Evolutionary conservation across 2,113 vertebrate genomes (phyloP), one percentile per base, ranked within the genome.

Genomic region (Mirza zaza): DNA sequence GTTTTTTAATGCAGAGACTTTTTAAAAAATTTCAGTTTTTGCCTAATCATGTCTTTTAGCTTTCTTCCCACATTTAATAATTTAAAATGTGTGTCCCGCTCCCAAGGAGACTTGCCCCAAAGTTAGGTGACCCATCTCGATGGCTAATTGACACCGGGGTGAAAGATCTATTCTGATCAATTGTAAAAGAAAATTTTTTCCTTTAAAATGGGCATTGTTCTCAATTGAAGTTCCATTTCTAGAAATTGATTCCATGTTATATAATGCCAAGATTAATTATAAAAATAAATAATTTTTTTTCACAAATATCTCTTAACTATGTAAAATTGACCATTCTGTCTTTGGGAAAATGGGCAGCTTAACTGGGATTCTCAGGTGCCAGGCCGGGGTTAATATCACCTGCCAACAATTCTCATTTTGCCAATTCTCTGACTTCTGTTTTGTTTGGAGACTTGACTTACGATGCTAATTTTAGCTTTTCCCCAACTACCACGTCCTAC

Each of bases 401-500:
- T 12, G 17, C 34, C 13, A 17, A 6, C 6, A 25, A 6, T 1
- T 2, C 11, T 20, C 1, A 0, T 9, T 5, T 63, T 18, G 14
- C 36, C 11, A 3, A n/a, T 55, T 25, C 27, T 80, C 63, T 6
- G 50, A 25, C 8, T 70, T 48, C 4, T n/a, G 8, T 23, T 39
- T 50, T 20, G 23, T 25, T 68, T 8, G 32, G 14, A 48, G 23
- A 14, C 20, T 9, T 34, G 50, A 21, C 39, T 12, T 3, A 13
- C 0, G 15, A 1, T 0, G 6, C 3, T 45, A 9, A 20, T 6
- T 0, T 1, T 1, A 3, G 2, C n/a, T 0, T 13, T 36, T 8
- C 20, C 25, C 3, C 8, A 12, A 1, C 9, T 0, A 8, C 39
- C 25, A 5, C 0, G 2, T 23, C 21, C 23, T 4, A 4, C 8